Evolutionary conservation across 2,797 vertebrate species (phyloP).

Genomic region (Capromys pilorides): DNA sequence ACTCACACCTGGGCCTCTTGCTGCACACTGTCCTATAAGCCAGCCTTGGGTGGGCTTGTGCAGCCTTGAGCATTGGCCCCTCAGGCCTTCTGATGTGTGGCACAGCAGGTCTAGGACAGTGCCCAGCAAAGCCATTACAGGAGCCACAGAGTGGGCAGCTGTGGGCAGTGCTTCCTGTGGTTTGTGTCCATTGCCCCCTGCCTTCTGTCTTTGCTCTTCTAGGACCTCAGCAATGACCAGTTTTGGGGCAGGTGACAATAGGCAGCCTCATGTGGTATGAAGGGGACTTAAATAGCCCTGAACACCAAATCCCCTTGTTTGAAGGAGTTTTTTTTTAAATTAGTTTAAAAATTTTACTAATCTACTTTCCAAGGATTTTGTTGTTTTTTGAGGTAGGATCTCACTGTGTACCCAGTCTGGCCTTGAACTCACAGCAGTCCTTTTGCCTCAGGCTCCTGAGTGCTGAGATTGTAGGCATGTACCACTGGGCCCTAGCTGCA

Average conservation of each 20-base stretch:
- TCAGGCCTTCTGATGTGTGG: neutral
- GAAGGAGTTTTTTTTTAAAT: neutral
- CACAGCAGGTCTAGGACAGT: neutral
- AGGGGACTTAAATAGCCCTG: neutral
- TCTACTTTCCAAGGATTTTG: too few relatives aligned
- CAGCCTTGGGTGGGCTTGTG: neutral
- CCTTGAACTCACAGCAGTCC: too few relatives aligned
- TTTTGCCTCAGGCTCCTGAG: neutral
- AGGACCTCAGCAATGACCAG: neutral
- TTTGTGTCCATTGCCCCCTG: neutral
- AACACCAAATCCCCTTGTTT: neutral
- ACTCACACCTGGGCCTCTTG: neutral
- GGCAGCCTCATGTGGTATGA: neutral
- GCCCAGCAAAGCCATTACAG: accelerated
- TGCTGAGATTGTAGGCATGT: neutral
- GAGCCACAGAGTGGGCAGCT: neutral
- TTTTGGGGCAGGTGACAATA: neutral
- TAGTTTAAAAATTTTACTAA: too few relatives aligned
- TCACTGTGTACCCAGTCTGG: neutral
- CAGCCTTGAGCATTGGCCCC: neutral
- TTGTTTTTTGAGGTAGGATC: neutral
- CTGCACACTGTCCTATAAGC: accelerated
- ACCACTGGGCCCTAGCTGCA: neutral
- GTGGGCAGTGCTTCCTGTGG: neutral
- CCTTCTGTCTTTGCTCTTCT: neutral